A percentile compares a stretch with the other conserved stretches of the same genome.
These are phyloP conservation scores for Malurus cyaneus DNA, from an alignment of 2,113 vertebrate genomes.

Conservation along the genomic window DNA sequence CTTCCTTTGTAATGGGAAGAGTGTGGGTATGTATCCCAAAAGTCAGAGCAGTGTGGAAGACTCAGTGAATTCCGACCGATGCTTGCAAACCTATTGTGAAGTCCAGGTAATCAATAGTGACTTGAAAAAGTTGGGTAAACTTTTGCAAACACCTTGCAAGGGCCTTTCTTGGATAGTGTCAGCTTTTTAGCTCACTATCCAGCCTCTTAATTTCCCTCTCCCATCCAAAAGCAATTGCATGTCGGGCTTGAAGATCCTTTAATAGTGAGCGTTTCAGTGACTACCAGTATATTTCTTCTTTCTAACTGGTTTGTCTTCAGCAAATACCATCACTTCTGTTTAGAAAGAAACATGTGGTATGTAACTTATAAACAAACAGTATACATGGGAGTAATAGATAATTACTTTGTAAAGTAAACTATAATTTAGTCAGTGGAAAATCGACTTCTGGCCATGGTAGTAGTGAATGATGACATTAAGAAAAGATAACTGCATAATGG, in stretches of 20 bases:
- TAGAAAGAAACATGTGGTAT: constrained; percentile 1
- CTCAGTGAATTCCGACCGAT: neutral
- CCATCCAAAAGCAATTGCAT: neutral
- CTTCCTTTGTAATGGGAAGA: neutral
- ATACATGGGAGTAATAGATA: neutral
- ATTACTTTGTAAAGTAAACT: constrained; percentile 35
- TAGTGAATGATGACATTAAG: neutral
- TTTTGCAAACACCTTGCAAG: neutral
- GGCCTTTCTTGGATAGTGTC: neutral
- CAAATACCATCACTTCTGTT: neutral
- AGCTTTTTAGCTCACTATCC: neutral
- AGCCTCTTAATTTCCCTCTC: neutral
- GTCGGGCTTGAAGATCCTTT: neutral
- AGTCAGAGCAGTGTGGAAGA: neutral
- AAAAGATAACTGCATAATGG: neutral
- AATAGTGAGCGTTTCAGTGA: neutral
- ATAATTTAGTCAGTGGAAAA: constrained; percentile 35
- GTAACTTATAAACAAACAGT: constrained; percentile 7
- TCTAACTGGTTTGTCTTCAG: constrained; percentile 6
- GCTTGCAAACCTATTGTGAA: neutral
- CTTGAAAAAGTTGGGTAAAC: neutral
- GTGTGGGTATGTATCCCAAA: neutral
- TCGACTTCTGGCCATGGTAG: neutral
- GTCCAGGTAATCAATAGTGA: neutral
- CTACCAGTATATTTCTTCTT: neutral